These are phyloP conservation scores for Pyralis farinalis DNA, from an alignment of 2,888 invertebrate species.

Conservation along the genomic window DNA sequence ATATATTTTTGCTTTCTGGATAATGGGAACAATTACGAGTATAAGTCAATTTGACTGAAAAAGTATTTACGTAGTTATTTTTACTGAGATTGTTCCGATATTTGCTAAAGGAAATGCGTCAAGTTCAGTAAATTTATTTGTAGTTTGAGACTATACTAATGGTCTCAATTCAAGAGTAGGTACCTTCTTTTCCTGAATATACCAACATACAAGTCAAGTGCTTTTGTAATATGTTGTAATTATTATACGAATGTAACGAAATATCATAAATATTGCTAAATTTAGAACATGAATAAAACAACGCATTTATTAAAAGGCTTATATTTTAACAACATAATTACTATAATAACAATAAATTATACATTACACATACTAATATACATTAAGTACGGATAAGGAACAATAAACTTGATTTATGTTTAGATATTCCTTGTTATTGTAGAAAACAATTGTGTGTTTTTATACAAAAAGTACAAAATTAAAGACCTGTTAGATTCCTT, in stretches of 20 bases:
- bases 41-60: no score
- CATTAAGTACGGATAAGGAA: constrained; percentile 67
- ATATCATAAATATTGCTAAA: not conserved
- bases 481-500: no score
- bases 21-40: no score
- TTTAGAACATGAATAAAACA: constrained; percentile 4
- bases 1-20: no score
- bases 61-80: no score
- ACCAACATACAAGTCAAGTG: no score
- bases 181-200: no score
- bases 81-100: no score
- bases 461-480: not conserved
- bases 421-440: constrained; percentile 17
- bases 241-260: not conserved
- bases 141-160: no score
- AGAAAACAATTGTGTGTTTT: constrained; percentile 1
- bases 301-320: constrained; percentile 37
- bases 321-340: constrained; percentile 68
- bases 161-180: no score
- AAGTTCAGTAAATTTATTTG: no score
- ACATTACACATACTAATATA: constrained; percentile 42
- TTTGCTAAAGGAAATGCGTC: no score
- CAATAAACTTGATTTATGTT: constrained; percentile 32
- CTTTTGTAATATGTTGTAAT: not conserved
- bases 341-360: constrained; percentile 68